Base-by-base conservation (phyloP, 2,797 vertebrate species). In the Diplodus sargus region DNA sequence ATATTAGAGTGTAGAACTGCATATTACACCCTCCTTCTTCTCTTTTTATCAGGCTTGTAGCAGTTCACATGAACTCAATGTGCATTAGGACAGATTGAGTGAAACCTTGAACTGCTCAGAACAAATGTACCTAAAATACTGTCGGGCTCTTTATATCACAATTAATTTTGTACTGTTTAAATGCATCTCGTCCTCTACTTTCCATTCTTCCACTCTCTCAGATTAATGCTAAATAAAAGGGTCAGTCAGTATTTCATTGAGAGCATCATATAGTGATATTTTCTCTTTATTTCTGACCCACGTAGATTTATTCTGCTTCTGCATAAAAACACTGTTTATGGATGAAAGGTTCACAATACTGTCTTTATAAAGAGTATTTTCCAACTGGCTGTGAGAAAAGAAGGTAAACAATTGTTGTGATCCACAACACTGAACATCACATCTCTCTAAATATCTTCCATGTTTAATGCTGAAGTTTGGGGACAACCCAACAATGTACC, bases 211-310 rank as follows among this genome's bases (percentile, higher is more conserved):
- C 43, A 53, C 81, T 68, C 61, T 56, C 22, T 25, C 30, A 54
- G 66, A 64, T 74, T 23, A 39, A 72, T 53, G 18, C 20, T 57
- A 25, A 20, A 73, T 81, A 49, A 79, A 70, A 64, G 45, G 12
- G 39, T 52, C 52, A 25, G 12, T 87, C 74, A 85, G 82, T 87
- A 82, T 87, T 89, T 75, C 45, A 62, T 63, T 76, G n/a, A 8
- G 30, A 74, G 14, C 58, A 56, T 42, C 74, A 23, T 22, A 70
- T 48, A 79, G 34, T 66, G 20, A 61, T 71, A n/a, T 61, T 67
- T 58, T 47, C 17, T 20, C 60, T 52, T 74, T 45, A 30, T 64
- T 74, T 60, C 30, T 67, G 42, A 47, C n/a, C 16, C 23, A 47
- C 48, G 47, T 49, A 39, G 22, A 71, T 76, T n/a, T 47, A n/a